Base-by-base conservation (phyloP, 2,113 vertebrate genomes). In the Ancistrus triradiatus region DNA sequence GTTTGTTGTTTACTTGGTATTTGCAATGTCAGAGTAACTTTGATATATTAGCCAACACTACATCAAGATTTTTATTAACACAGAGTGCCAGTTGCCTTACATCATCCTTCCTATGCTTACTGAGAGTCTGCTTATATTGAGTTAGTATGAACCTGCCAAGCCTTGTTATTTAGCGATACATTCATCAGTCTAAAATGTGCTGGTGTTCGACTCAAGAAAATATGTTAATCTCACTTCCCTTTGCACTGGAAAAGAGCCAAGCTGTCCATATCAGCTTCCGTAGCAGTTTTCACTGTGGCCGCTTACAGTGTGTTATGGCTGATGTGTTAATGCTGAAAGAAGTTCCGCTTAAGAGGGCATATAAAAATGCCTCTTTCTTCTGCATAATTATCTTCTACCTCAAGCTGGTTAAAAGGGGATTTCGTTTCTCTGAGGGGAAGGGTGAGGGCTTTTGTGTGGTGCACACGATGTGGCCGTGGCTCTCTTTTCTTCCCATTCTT, bases 401-500 rank as follows among this genome's bases (percentile, higher is more conserved):
- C 48, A 68, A 82, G 52, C 78, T 86, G 85, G 77, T 88, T 86
- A 86, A 86, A 70, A 76, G 72, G 75, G 61, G 40, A 57, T 28
- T 77, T 79, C 13, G 63, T 50, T 58, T 75, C 46, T 27, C 43
- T 18, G 69, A 71, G 70, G 66, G 68, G 68, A 61, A 74, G 63
- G 56, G 69, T 76, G 74, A 73, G 75, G 78, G 57, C 38, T 51
- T 49, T 70, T 74, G 47, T 3, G 46, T 33, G 62, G 47, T 38
- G 76, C 75, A 73, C 64, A 65, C 57, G 63, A 67, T 63, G 71
- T 80, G 80, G 76, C 73, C 73, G 55, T 79, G 14, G 15, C 74
- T 76, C 68, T 83, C 83, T 82, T 91, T 94, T 84, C 79, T 84
- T 78, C 66, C 55, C 65, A 62, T 83, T 81, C 73, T 75, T 66